A percentile compares a stretch with the other conserved stretches of the same genome.
Evolutionary conservation across 1,140 invertebrate genomes (phyloP).

Genomic region (Aphaenogaster ashmeadi): DNA sequence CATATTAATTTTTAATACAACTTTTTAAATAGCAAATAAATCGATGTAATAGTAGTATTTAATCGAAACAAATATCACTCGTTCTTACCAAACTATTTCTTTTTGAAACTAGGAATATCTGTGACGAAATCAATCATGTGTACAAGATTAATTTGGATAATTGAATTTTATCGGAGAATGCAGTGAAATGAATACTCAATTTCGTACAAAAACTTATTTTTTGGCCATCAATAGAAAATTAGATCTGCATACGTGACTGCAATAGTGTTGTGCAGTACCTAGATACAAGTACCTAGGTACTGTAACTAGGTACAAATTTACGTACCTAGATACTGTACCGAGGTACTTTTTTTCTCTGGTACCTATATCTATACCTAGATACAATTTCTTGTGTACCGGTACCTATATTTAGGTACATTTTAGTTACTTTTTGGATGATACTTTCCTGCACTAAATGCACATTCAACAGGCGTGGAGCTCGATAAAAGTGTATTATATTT

Average conservation of each 20-base stretch:
- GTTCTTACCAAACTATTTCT: background rate
- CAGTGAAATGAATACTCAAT: conserved; percentile 19
- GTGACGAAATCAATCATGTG: background rate
- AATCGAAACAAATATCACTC: background rate
- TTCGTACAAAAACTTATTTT: conserved; percentile 29
- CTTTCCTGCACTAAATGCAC: no score
- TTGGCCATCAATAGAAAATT: conserved; percentile 36
- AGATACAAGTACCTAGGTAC: no score
- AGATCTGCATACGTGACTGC: conserved; percentile 29
- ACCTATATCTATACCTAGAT: no score
- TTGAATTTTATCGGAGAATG: conserved; percentile 39
- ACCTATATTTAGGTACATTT: no score
- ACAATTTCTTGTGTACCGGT: no score
- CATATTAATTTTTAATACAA: background rate
- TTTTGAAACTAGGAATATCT: background rate
- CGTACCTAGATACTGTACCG: no score
- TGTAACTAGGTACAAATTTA: no score
- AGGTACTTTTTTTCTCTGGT: no score
- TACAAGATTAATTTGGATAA: conserved; percentile 4
- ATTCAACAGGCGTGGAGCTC: no score
- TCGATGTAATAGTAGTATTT: background rate
- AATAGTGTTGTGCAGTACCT: background rate
- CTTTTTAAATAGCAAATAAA: background rate
- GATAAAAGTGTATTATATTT: no score
- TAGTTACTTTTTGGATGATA: no score